Evolutionary conservation across 1,140 invertebrate species (phyloP), one percentile per base, ranked within the genome.

Genomic region (Yoshiicerus persimilis): DNA sequence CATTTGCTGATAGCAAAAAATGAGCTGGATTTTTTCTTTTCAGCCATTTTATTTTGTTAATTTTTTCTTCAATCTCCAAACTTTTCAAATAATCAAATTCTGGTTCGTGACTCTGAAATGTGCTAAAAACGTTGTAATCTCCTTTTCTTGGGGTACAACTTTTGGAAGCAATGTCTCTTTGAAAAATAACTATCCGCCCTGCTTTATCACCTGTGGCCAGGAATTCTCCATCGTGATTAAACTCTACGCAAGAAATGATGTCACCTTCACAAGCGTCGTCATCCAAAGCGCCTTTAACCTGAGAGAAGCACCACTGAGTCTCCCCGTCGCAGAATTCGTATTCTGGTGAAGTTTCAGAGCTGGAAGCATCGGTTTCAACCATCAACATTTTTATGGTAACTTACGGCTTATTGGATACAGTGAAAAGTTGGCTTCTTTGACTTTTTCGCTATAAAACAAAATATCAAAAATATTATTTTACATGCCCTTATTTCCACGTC

Each of bases 1-100:
- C 99, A 94, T 99, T 99, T 89, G 99, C 99, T 84, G 99, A 99
- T 0, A 99, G 95, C 87, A 99, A 95, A 94, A 99, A 99, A 93
- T 99, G 98, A 70, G 99, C 97, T 91, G 97, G 98, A 93, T 99
- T 99, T 93, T 98, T 98, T 92, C 98, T 94, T 92, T 97, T 97
- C 66, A 99, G 93, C 99, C 99, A 99, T 93, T 98, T 94, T 89
- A 99, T 99, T 95, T 99, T 99, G 94, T 99, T 99, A 92, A 99
- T 99, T 94, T 99, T 99, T 94, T 99, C 99, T 94, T 99, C 99
- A 92, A 99, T 99, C 94, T 99, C 99, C 93, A 99, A 94, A 92
- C 98, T 99, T 94, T 99, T 99, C 92, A 99, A 95, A 93, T 99
- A 99, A 93, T 99, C 99, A 94, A 99, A 99, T 93, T 99, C 99